Conservation (phyloP, 2,888 invertebrate genomes). For the Aporophyla nigra region DNA sequence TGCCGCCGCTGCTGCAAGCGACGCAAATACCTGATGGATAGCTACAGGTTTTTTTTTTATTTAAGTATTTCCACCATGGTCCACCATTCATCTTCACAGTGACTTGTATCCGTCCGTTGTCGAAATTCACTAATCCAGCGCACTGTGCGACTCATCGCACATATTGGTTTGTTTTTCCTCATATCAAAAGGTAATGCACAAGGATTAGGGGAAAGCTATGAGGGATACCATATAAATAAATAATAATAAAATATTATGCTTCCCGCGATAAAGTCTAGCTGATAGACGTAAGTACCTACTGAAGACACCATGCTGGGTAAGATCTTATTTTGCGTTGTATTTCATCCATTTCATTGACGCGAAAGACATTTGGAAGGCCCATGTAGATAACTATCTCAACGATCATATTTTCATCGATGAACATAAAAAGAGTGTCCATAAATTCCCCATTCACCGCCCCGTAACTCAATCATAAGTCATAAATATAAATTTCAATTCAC, state of each 20-base stretch:
- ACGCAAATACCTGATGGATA: no score
- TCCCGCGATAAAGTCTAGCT: not conserved
- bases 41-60: no score
- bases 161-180: not conserved
- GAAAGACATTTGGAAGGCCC: not conserved
- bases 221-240: no score
- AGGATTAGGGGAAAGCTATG: not conserved
- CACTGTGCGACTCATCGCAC: no score
- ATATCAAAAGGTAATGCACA: not conserved
- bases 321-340: not conserved
- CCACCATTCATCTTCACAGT: no score
- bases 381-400: not conserved
- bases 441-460: constrained; percentile 18
- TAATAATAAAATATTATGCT: not conserved
- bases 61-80: no score
- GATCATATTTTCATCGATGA: constrained; percentile 21
- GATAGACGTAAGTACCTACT: not conserved
- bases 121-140: no score
- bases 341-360: not conserved
- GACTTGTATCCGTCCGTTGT: no score
- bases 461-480: constrained; percentile 65
- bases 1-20: no score
- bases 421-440: constrained; percentile 36
- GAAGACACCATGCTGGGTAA: not conserved
- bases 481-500: constrained; percentile 76